A percentile compares a stretch with the other conserved stretches of the same genome.
Conservation (phyloP, 2,888 invertebrate species). For the Nudaria mundana region DNA sequence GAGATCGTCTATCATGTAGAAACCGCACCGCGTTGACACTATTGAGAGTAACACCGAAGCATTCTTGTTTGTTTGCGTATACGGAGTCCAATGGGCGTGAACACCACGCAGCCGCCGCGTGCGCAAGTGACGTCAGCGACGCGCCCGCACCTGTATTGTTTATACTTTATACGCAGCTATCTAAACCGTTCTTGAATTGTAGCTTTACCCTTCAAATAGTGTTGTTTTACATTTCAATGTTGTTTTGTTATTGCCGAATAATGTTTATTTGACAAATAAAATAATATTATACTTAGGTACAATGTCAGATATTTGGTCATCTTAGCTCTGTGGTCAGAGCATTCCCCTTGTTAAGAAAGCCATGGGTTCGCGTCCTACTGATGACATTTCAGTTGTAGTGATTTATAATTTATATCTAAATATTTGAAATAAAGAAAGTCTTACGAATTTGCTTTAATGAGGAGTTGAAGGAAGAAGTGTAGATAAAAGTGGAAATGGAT, state of each 20-base stretch:
- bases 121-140: constrained; percentile 35
- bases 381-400: too few relatives aligned
- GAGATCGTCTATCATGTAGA: not conserved
- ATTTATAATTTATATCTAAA: too few relatives aligned
- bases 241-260: not conserved
- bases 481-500: too few relatives aligned
- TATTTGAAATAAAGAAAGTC: too few relatives aligned
- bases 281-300: too few relatives aligned
- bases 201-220: constrained; percentile 2
- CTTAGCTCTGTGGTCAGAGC: too few relatives aligned
- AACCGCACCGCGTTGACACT: constrained; percentile 17
- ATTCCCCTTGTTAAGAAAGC: too few relatives aligned
- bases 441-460: not conserved
- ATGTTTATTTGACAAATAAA: not conserved
- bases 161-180: constrained; percentile 4
- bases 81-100: constrained; percentile 26
- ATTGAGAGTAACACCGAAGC: too few relatives aligned
- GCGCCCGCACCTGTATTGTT: constrained; percentile 26
- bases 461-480: too few relatives aligned
- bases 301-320: too few relatives aligned
- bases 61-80: constrained; percentile 19
- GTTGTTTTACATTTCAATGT: not conserved
- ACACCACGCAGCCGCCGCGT: constrained; percentile 33
- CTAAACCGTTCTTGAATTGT: not conserved
- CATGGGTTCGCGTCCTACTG: too few relatives aligned